Conservation (phyloP, 2,888 invertebrate genomes). For the Rhopalosiphum nymphaeae region DNA sequence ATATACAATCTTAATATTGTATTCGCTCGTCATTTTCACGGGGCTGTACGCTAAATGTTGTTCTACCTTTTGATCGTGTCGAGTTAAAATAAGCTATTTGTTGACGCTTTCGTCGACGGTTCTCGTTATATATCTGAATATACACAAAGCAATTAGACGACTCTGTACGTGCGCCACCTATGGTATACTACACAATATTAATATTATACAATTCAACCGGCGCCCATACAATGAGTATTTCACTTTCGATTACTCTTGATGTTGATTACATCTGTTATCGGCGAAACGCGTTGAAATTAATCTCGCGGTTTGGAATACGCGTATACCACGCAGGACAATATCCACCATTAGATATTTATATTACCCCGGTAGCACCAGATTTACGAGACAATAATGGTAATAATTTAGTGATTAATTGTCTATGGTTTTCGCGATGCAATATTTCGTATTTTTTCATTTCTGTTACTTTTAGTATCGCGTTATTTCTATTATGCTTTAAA, state of each 20-base stretch:
- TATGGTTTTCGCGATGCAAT: neutral
- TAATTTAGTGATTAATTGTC: neutral
- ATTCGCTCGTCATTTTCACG: neutral
- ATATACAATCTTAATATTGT: neutral
- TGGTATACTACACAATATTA: neutral
- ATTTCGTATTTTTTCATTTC: neutral
- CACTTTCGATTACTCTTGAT: neutral
- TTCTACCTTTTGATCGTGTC: neutral
- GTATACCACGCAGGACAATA: no score
- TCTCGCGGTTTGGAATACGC: neutral
- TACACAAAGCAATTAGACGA: neutral
- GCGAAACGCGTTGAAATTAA: neutral
- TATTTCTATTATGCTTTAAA: neutral
- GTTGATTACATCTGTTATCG: neutral
- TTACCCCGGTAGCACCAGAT: no score
- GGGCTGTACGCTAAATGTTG: neutral
- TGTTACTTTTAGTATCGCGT: neutral
- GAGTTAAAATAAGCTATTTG: neutral
- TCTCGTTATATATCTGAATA: neutral
- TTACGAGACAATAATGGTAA: no score
- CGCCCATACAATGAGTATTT: neutral
- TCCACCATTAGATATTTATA: no score
- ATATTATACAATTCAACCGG: neutral
- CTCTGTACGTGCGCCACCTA: neutral
- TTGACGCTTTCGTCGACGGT: neutral